Evolutionary conservation across 2,888 invertebrate genomes (phyloP), one percentile per base, ranked within the genome.

Genomic region (Trachelus iudaicus): DNA sequence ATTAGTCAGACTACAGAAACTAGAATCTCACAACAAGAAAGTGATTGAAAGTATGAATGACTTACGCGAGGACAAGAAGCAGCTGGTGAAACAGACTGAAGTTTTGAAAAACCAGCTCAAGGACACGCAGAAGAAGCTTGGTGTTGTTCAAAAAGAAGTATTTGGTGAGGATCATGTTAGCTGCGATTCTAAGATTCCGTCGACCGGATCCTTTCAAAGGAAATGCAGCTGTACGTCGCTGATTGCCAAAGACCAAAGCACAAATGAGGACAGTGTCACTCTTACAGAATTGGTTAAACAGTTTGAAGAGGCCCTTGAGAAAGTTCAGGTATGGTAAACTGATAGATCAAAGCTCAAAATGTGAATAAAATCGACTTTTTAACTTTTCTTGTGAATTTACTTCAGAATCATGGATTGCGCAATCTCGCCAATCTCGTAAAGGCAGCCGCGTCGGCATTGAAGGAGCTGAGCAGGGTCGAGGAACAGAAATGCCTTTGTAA

Each of bases 391-490:
- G 9, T 31, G 6, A 71, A 2, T 76, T 4, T 71, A 33, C 15
- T 77, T 23, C 75, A 85, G 85, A 77, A 77, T 73, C 80, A 81
- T 30, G 80, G 82, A 6, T 71, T 85, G 34, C 30, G 69, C 34
- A 75, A 81, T 69, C 75, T 86, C 15, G 77, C 82, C 11, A 79
- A 80, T 73, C 81, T 84, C 31, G 80, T 85, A 2, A 75, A 82
- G 35, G 76, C 81, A 34, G 79, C 82, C 34, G 80, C 80, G 15
- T 31, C 13, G 23, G 80, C 79, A 35, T 69, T 84, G 13, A 78
- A 81, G 74, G 69, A 83, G 35, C 37, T 84, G 69, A 79, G 82
- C 23, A 56, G 77, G 69, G 15, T 75, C 15, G 79, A 73, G 6
- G 78, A 79, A 73, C 34, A 77, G 68, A 75, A 69, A 30, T 76